Evolutionary conservation across 2,888 invertebrate species (phyloP).

Genomic region (Abrostola triplasia): DNA sequence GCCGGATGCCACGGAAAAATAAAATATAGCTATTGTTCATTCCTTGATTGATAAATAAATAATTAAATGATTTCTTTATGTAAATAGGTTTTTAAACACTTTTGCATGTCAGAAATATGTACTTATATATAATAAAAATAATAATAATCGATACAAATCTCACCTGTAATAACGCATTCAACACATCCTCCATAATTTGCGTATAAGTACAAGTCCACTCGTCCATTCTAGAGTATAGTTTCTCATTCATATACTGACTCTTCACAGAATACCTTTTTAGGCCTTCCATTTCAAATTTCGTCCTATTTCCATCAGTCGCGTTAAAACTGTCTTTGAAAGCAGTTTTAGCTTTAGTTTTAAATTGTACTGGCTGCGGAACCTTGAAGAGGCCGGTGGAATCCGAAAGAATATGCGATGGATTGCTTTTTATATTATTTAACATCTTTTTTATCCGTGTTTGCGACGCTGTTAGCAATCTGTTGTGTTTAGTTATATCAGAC

Average conservation of each 20-base stretch:
- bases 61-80: too few species aligned
- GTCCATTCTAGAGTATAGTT: conserved; percentile 60
- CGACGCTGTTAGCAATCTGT: conserved; percentile 19
- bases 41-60: too few species aligned
- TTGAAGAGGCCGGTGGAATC: conserved; percentile 27
- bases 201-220: conserved; percentile 70
- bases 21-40: too few species aligned
- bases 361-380: conserved; percentile 22
- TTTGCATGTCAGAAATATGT: too few species aligned
- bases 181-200: conserved; percentile 72
- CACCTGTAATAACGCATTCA: conserved; percentile 68
- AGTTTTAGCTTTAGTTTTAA: conserved; percentile 29
- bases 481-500: conserved; percentile 9
- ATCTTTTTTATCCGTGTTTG: not conserved
- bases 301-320: conserved; percentile 18
- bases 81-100: too few species aligned
- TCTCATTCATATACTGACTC: conserved; percentile 50
- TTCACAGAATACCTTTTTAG: conserved; percentile 57
- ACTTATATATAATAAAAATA: too few species aligned
- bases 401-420: not conserved
- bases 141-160: conserved; percentile 9
- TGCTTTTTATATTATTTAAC: too few species aligned
- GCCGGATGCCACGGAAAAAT: too few species aligned
- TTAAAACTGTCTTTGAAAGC: not conserved
- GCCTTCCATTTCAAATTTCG: conserved; percentile 26